phyloP scores from a whole-genome alignment of 2,888 invertebrate genomes.

The Tupiocoris notatus region DNA sequence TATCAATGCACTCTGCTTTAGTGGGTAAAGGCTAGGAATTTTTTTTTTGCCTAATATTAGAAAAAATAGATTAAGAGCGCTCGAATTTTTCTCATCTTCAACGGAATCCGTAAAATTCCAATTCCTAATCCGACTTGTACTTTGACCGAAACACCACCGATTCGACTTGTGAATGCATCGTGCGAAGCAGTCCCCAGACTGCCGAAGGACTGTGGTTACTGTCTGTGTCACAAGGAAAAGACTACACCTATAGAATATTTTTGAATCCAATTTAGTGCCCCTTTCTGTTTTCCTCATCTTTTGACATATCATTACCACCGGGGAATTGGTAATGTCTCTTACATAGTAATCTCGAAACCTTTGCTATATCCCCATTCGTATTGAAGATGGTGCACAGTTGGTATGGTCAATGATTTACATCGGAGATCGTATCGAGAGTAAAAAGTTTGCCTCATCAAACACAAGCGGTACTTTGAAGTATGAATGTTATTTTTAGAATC shows the following conservation, averaged over 20 bases:
- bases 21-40: not conserved
- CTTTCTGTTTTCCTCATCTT: constrained; percentile 23
- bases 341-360: constrained; percentile 38
- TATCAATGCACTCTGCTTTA: not conserved
- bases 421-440: not conserved
- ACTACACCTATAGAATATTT: constrained; percentile 43
- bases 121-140: no score
- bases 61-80: no score
- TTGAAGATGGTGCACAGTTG: not conserved
- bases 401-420: not conserved
- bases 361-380: not conserved
- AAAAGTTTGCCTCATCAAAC: no score
- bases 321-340: constrained; percentile 43
- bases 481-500: no score
- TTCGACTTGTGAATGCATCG: constrained; percentile 30
- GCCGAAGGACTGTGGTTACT: constrained; percentile 5
- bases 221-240: not conserved
- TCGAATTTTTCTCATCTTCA: no score
- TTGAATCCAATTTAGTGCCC: constrained; percentile 41
- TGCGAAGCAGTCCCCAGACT: constrained; percentile 41
- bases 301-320: constrained; percentile 43
- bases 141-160: no score
- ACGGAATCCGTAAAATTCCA: no score
- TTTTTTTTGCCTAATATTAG: no score
- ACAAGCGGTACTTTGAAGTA: no score